Evolutionary conservation across 2,797 vertebrate species (phyloP), one percentile per base, ranked within the genome.

Genomic region (Amniataba percoides): DNA sequence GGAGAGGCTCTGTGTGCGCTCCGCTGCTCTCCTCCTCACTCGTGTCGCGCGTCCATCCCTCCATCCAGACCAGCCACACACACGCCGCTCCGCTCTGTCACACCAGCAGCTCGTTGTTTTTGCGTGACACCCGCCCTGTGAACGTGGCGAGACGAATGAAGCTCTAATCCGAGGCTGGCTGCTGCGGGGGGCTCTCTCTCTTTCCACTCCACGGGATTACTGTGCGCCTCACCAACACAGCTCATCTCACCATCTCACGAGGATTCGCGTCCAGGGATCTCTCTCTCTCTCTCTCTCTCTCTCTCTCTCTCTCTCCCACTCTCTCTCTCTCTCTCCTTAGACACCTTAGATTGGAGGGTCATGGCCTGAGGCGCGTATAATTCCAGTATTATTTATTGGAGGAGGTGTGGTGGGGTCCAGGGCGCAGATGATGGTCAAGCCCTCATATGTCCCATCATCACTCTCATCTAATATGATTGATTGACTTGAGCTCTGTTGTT

Each of bases 311-410:
- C 60, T 23, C 59, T 51, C 63, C n/a, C n/a, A n/a, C n/a, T 46
- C 58, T 27, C 51, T 48, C 43, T 46, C 55, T 53, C 71, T 27
- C 60, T 48, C 58, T 48, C 79, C 65, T 34, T 56, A 68, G 51
- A 60, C 55, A 59, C n/a, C 71, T 89, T 46, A 93, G 87, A 93
- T 89, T 93, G 83, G 84, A 81, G 58, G 65, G 65, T 88, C 62
- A 71, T 70, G 83, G 52, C 83, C 79, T 19, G 73, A 77, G 88
- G 92, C 83, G 48, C 61, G 43, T 84, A 82, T 89, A 89, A 90
- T 86, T 81, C 56, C 75, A 82, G 40, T 63, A 64, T 82, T 77
- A 86, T 86, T 81, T 82, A 77, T 78, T 62, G 61, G 51, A 11
- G 25, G 18, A 48, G n/a, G 39, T 21, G 25, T 15, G 55, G 81